Conservation (phyloP, 2,797 vertebrate genomes). For the Propithecus deckenii region DNA sequence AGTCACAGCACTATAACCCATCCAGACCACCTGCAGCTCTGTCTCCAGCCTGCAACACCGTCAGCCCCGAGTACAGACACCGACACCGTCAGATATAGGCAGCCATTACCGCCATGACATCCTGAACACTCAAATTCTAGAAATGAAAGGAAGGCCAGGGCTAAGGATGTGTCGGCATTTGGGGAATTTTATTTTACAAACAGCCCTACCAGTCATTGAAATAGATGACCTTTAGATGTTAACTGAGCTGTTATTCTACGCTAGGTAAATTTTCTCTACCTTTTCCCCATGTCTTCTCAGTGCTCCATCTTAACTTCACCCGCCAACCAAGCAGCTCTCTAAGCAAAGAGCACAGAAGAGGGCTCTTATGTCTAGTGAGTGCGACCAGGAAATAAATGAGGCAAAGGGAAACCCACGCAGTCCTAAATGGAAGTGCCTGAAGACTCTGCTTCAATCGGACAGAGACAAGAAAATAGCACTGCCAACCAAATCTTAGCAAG, state of each 20-base stretch:
- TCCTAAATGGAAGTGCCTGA: not conserved
- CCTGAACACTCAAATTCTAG: not conserved
- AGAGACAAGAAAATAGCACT: not conserved
- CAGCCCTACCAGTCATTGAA: not conserved
- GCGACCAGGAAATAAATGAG: not conserved
- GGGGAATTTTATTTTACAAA: not conserved
- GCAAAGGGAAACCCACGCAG: not conserved
- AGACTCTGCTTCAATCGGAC: fast-evolving
- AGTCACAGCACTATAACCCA: not conserved
- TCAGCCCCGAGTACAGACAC: not conserved
- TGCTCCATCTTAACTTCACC: not conserved
- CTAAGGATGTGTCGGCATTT: not conserved
- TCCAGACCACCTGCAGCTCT: not conserved
- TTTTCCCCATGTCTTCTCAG: not conserved
- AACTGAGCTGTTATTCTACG: not conserved
- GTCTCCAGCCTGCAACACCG: not conserved
- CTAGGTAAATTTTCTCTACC: not conserved
- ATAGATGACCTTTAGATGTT: not conserved
- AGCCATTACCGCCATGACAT: too few relatives aligned
- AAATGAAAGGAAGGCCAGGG: not conserved
- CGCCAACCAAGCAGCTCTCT: not conserved
- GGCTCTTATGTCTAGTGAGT: not conserved
- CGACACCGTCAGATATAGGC: fast-evolving
- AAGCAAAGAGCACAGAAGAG: not conserved
- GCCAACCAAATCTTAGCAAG: not conserved